Percentiles rank a stretch among this genome's conserved stretches.
Conservation (phyloP, 1,140 invertebrate genomes). For the Caenorhabditis brenneri region DNA sequence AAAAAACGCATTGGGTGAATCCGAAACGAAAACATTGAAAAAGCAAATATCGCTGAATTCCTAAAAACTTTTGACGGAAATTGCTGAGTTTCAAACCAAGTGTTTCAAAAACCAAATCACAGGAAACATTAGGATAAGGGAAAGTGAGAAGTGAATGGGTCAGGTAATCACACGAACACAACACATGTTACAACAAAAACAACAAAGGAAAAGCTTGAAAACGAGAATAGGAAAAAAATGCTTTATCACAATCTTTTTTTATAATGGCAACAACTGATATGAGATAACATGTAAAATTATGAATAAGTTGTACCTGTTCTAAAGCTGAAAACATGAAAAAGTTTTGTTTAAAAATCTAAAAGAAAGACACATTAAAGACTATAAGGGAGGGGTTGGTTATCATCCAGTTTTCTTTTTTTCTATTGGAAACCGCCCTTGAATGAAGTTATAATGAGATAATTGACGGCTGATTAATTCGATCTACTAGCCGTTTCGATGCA, state of each 20-base stretch:
- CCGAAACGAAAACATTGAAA: slow-evolving; percentile 27
- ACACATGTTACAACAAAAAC: no score
- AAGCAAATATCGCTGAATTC: not conserved
- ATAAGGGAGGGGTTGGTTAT: not conserved
- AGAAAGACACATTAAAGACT: not conserved
- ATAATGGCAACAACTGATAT: no score
- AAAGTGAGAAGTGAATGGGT: no score
- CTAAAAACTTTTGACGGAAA: not conserved
- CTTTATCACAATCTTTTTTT: no score
- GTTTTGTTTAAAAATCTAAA: not conserved
- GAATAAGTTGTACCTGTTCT: no score
- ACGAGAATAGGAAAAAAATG: no score
- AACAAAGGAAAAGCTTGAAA: no score
- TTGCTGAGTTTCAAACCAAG: no score
- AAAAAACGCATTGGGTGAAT: not conserved
- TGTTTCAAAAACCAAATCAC: not conserved
- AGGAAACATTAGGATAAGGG: no score
- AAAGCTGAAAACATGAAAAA: no score
- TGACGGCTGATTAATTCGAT: not conserved
- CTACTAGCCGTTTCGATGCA: not conserved
- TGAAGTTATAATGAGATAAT: not conserved
- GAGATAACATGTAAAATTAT: no score
- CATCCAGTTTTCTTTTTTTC: slow-evolving; percentile 19
- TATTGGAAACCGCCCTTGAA: not conserved
- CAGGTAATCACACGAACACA: no score